phyloP scores from a whole-genome alignment of 2,113 vertebrate species.

The Platysteira castanea region DNA sequence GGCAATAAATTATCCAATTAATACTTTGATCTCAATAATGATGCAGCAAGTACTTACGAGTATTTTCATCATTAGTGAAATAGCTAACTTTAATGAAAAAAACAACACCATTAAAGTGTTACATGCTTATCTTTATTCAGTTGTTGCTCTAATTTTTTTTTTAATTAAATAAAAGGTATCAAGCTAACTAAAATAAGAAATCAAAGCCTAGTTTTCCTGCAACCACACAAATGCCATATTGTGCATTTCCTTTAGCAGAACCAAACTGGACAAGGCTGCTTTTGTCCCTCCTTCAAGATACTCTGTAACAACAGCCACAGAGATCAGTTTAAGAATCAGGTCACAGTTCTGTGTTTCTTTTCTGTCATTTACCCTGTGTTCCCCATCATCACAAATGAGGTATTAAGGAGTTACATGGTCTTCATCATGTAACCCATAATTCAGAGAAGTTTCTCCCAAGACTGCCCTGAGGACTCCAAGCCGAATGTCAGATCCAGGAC shows the following conservation, averaged over 20 bases:
- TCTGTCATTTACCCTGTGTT: conserved; percentile 4
- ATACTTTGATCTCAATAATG: not conserved
- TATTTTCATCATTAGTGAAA: not conserved
- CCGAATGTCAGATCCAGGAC: not conserved
- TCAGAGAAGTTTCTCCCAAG: not conserved
- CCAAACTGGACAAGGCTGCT: not conserved
- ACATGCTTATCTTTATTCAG: not conserved
- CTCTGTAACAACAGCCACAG: not conserved
- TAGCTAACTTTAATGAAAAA: not conserved
- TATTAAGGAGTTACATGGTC: conserved; percentile 1
- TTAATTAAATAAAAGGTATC: not conserved
- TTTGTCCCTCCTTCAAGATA: conserved; percentile 33
- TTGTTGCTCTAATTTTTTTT: not conserved
- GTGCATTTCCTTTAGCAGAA: not conserved
- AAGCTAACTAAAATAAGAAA: not conserved
- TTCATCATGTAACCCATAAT: conserved; percentile 1
- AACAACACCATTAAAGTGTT: not conserved
- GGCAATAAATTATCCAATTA: not conserved
- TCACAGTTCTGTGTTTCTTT: conserved; percentile 29
- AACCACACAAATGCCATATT: not conserved
- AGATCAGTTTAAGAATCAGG: conserved; percentile 2
- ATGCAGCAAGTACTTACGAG: not conserved
- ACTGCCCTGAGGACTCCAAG: not conserved
- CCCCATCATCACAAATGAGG: conserved; percentile 8
- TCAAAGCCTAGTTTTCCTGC: not conserved